Conservation (phyloP, 2,797 vertebrate species). For the Alfaro cultratus region DNA sequence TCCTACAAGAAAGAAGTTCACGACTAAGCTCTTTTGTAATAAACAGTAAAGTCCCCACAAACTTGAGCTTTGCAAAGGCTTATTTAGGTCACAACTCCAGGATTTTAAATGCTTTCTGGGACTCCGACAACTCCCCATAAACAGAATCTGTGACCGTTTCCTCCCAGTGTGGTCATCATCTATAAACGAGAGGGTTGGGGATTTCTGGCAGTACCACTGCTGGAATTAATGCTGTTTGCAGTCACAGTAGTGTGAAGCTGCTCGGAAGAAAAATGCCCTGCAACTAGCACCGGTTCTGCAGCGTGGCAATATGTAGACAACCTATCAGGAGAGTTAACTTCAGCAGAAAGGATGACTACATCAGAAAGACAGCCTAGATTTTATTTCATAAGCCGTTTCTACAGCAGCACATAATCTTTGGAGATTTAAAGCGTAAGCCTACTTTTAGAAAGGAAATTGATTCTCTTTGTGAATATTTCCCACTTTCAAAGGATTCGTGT, state of each 20-base stretch:
- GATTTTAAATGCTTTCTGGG: conserved; percentile 57
- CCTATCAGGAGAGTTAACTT: conserved; percentile 14
- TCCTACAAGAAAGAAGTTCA: background rate
- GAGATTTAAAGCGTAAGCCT: conserved; percentile 16
- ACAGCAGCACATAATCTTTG: conserved; percentile 17
- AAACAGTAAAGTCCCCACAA: conserved; percentile 22
- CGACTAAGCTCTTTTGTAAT: background rate
- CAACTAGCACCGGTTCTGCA: conserved; percentile 17
- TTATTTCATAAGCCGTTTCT: conserved; percentile 33
- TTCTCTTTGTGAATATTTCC: conserved; percentile 27
- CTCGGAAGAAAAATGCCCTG: conserved; percentile 23
- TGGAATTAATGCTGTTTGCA: conserved; percentile 27
- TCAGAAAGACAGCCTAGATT: conserved; percentile 27
- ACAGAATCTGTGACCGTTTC: conserved; percentile 35
- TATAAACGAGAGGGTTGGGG: conserved; percentile 31
- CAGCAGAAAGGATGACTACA: conserved; percentile 17
- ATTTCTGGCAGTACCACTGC: conserved; percentile 7
- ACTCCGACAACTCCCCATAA: conserved; percentile 45
- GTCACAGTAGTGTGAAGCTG: conserved; percentile 26
- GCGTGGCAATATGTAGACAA: conserved; percentile 8
- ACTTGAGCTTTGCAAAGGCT: conserved; percentile 36
- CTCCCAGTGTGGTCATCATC: conserved; percentile 44
- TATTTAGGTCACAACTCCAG: conserved; percentile 45
- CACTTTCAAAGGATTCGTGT: conserved; percentile 21
- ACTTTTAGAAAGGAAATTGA: conserved; percentile 19